Evolutionary conservation across 2,888 invertebrate genomes (phyloP), one percentile per base, ranked within the genome.

Genomic region (Aleiodes testaceus): DNA sequence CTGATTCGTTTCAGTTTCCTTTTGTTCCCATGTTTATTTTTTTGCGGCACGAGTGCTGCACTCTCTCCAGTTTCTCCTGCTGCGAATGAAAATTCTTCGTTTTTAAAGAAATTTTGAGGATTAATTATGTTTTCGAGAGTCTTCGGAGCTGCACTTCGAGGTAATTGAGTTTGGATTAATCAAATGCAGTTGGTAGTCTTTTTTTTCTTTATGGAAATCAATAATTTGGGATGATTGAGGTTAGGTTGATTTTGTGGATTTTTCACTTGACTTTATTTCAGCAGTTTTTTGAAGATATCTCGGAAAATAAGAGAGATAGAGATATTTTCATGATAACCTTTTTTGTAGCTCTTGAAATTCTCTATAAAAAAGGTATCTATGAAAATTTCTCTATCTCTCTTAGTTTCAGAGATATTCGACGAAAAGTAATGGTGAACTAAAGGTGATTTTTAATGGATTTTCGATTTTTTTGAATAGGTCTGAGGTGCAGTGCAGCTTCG

Each of bases 91-190:
- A 6, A 66, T 16, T 26, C 22, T 53, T 49, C 11, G 12, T 36
- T 36, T 9, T 7, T 36, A 11, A 22, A n/a, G 5, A 11, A 47
- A 22, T 9, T 5, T n/a, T 47, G 63, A 49, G 59, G 22, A 53
- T 22, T 6, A 36, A 49, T n/a, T 20, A 66, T 68, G 70, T 64
- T 72, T 42, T 67, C 45, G 20, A 74, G 72, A 73, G 47, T 71
- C 52, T 77, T 83, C 72, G 77, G 77, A 73, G 76, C 79, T 12
- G 79, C 77, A 22, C 16, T 82, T 71, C 79, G 80, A 75, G 81
- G 84, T 84, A 66, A 69, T 66, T 47, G 44, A 26, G 5, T 6
- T 22, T 30, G 53, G 18, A 59, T 63, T 36, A 18, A 5, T 42
- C 30, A 30, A 45, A 50, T 47, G 16, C 2, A 47, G 16, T 6